A percentile compares a stretch with the other conserved stretches of the same genome.
phyloP scores from a whole-genome alignment of 2,113 vertebrate genomes.

The Merops nubicus region DNA sequence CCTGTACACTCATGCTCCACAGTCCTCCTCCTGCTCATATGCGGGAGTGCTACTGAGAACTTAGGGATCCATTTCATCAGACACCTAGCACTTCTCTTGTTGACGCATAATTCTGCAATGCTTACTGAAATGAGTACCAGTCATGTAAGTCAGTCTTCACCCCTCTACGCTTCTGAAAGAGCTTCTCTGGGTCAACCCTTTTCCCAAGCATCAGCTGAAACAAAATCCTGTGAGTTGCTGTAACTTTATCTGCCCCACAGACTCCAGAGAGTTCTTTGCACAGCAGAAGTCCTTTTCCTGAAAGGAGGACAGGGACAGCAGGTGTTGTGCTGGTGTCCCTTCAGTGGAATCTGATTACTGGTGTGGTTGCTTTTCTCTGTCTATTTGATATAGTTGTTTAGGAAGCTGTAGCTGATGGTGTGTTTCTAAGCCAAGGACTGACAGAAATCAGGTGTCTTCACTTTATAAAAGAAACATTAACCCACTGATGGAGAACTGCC shows the following conservation, averaged over 20 bases:
- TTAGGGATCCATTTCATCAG: not conserved
- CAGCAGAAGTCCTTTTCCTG: constrained; percentile 47
- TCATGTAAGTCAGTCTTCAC: not conserved
- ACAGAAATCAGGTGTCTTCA: constrained; percentile 77
- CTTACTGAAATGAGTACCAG: not conserved
- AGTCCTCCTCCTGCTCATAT: not conserved
- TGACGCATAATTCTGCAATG: not conserved
- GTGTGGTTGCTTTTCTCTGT: constrained; percentile 66
- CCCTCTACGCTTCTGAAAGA: not conserved
- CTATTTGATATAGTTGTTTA: constrained; percentile 66
- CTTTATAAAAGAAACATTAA: constrained; percentile 76
- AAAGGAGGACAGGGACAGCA: constrained; percentile 42
- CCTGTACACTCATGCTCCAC: not conserved
- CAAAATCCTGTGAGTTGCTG: constrained; percentile 6
- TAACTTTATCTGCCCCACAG: constrained; percentile 9
- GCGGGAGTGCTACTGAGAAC: not conserved
- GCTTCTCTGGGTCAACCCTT: constrained; percentile 8
- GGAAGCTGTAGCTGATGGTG: constrained; percentile 61
- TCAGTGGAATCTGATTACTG: constrained; percentile 64
- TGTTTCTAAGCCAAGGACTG: constrained; percentile 58
- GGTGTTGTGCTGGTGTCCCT: constrained; percentile 47
- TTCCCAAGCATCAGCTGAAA: constrained; percentile 55
- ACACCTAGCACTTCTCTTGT: not conserved
- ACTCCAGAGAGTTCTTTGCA: constrained; percentile 26
- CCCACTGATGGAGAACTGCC: constrained; percentile 50